These are phyloP conservation scores for Rhodinocichla rosea DNA, from an alignment of 2,113 vertebrate genomes.

Conservation along the genomic window DNA sequence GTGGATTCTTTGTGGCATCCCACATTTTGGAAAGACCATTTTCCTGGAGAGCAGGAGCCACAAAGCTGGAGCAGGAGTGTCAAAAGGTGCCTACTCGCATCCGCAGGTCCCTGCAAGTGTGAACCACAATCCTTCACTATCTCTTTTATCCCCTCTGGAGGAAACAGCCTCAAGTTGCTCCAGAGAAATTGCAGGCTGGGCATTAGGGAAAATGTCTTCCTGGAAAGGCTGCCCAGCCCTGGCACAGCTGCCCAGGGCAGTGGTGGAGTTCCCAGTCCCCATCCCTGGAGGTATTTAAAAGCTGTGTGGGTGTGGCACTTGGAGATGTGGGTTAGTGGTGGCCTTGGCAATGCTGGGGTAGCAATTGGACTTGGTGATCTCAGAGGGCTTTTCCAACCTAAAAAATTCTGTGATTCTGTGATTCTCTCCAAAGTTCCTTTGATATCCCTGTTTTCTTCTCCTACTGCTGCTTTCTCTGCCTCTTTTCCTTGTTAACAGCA, in stretches of 20 bases:
- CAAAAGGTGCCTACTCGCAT: neutral
- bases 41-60: neutral
- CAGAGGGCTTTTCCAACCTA: neutral
- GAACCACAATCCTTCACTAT: neutral
- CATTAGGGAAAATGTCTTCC: neutral
- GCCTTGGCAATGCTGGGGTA: neutral
- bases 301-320: neutral
- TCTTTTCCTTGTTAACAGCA: neutral
- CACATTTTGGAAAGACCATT: accelerated
- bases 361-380: neutral
- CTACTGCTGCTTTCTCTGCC: neutral
- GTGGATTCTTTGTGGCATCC: neutral
- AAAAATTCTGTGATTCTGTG: neutral
- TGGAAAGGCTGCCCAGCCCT: neutral
- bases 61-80: neutral
- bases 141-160: neutral
- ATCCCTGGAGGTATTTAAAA: neutral
- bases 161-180: neutral
- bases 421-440: neutral
- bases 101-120: neutral
- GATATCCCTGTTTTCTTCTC: neutral
- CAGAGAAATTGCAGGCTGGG: neutral
- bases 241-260: neutral
- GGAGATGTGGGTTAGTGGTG: neutral
- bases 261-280: neutral